Conservation (phyloP, 2,888 invertebrate species). For the Dryobota labecula region DNA sequence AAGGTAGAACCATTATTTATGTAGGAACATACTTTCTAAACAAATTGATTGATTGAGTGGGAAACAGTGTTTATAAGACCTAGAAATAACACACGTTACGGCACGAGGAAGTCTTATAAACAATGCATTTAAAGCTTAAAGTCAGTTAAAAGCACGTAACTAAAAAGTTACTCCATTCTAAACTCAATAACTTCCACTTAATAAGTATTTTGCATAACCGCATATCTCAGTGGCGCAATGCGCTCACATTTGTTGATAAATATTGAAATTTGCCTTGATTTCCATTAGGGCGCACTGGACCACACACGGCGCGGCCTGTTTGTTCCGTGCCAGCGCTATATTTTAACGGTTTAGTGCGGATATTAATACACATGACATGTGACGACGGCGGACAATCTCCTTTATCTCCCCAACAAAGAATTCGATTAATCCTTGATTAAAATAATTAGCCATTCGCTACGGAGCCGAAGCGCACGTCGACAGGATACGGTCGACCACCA, state of each 20-base stretch:
- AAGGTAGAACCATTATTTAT: no score
- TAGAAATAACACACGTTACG: constrained; percentile 26
- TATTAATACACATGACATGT: constrained; percentile 76
- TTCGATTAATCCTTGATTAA: constrained; percentile 84
- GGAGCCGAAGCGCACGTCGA: constrained; percentile 58
- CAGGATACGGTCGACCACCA: constrained; percentile 31
- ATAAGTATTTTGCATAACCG: constrained; percentile 76
- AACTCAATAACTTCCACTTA: constrained; percentile 71
- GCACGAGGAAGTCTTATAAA: constrained; percentile 20
- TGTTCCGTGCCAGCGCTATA: constrained; percentile 73
- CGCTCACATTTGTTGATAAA: constrained; percentile 83
- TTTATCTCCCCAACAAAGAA: constrained; percentile 75
- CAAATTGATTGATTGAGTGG: no score
- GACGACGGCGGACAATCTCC: constrained; percentile 72
- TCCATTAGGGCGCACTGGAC: constrained; percentile 73
- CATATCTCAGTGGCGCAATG: constrained; percentile 75
- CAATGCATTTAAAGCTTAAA: constrained; percentile 24
- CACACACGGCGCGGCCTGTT: constrained; percentile 82
- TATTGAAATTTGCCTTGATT: constrained; percentile 81
- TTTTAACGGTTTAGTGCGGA: constrained; percentile 77
- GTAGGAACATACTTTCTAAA: no score
- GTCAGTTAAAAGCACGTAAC: constrained; percentile 28
- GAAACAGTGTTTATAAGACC: constrained; percentile 2
- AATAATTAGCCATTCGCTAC: constrained; percentile 82
- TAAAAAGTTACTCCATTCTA: constrained; percentile 62